Evolutionary conservation across 2,888 invertebrate genomes (phyloP).

Genomic region (Parnassius smintheus): DNA sequence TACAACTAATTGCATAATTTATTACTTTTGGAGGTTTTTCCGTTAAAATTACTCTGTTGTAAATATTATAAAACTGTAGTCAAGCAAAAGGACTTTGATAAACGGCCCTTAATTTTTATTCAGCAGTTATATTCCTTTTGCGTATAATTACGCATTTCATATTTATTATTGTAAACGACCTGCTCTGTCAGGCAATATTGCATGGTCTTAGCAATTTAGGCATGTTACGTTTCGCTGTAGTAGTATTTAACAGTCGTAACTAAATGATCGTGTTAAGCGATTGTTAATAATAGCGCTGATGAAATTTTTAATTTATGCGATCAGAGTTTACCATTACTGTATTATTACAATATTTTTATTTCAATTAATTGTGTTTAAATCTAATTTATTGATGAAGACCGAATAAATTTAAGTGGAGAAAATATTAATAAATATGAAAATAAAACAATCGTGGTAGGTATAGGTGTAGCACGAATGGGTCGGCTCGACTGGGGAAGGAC

Average conservation of each 20-base stretch:
- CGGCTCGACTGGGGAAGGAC: too few species aligned
- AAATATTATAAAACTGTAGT: slow-evolving; percentile 1
- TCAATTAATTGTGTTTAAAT: too few species aligned
- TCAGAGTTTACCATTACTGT: too few species aligned
- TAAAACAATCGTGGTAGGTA: too few species aligned
- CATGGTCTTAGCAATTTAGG: slow-evolving; percentile 9
- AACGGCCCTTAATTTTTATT: slow-evolving; percentile 19
- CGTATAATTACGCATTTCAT: slow-evolving; percentile 18
- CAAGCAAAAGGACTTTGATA: slow-evolving; percentile 12
- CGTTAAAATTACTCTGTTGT: slow-evolving; percentile 2
- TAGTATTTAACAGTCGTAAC: slow-evolving; percentile 14
- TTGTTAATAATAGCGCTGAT: slow-evolving; percentile 1
- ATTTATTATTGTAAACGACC: slow-evolving; percentile 16
- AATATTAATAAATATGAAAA: too few species aligned
- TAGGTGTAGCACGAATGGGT: too few species aligned
- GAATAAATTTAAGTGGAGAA: too few species aligned
- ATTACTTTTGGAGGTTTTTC: background rate
- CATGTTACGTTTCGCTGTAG: slow-evolving; percentile 8
- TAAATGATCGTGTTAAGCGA: slow-evolving; percentile 6
- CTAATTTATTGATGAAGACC: too few species aligned
- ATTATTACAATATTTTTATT: too few species aligned
- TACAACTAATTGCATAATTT: too few species aligned
- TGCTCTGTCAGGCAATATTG: slow-evolving; percentile 22
- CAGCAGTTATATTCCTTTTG: slow-evolving; percentile 6
- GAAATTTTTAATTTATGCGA: slow-evolving; percentile 5